These are phyloP conservation scores for Upupa epops DNA, from an alignment of 2,113 vertebrate species.

Conservation along the genomic window DNA sequence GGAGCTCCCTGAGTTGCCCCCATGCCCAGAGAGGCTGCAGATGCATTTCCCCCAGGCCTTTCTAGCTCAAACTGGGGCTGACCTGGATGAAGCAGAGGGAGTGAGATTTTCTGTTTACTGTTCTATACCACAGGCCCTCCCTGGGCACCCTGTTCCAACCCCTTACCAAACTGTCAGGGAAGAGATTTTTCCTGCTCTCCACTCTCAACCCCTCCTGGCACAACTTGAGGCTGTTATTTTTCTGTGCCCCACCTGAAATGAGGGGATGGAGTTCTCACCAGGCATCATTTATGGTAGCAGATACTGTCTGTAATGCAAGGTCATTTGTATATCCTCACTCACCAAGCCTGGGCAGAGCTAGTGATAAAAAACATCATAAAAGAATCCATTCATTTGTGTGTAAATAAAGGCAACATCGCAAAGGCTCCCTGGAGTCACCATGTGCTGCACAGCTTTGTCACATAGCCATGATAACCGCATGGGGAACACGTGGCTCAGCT, in stretches of 20 bases:
- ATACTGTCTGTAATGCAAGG: not conserved
- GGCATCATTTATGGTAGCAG: not conserved
- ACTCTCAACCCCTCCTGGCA: too few relatives aligned
- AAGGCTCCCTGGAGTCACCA: not conserved
- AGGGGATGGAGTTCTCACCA: not conserved
- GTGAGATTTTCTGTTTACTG: too few relatives aligned
- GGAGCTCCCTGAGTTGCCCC: too few relatives aligned
- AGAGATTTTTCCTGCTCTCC: too few relatives aligned
- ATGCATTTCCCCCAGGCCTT: too few relatives aligned
- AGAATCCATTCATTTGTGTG: not conserved
- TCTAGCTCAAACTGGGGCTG: too few relatives aligned
- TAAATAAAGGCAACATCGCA: not conserved
- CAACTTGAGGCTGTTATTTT: too few relatives aligned
- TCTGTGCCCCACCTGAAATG: not conserved
- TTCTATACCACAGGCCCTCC: too few relatives aligned
- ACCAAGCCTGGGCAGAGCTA: not conserved
- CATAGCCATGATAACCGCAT: not conserved
- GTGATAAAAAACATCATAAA: not conserved
- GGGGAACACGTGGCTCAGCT: not conserved
- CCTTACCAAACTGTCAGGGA: too few relatives aligned
- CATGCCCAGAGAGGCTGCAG: too few relatives aligned
- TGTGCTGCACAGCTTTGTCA: not conserved
- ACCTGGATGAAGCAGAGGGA: too few relatives aligned
- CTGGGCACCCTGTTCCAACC: too few relatives aligned
- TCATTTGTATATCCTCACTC: not conserved